Base-by-base conservation (phyloP, 2,888 invertebrate genomes). In the Leucoptera coffeella region DNA sequence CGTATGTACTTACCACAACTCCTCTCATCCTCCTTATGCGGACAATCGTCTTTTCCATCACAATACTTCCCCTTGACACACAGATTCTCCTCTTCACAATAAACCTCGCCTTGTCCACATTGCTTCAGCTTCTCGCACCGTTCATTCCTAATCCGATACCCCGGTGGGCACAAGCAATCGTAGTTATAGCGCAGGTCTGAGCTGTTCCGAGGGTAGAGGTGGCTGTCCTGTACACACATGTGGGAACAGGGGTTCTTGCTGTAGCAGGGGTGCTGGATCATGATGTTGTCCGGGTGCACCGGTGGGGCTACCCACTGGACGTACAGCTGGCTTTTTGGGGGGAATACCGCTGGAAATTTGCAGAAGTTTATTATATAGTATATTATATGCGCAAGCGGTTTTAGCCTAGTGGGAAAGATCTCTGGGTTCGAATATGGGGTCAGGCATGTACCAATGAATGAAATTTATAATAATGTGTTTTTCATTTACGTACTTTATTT, bases 201-300 rank as follows among this genome's bases (percentile, higher is more conserved):
- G 30, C 17, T 38, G 4, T 10, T 4, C 4, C 6, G 4, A 4
- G 35, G 5, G 37, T 36, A 31, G 4, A 23, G 25, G 22, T 45
- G 47, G 21, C 49, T 28, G 3, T 35, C 45, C 29, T 78, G 72
- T 2, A 85, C 73, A 42, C 90, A 90, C 7, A 88, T 52, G 45
- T 87, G 82, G 3, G 82, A 80, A 41, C 90, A 90, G 2, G 77
- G 76, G 20, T 78, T 79, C 32, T 78, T 78, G 15, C 58, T 56
- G 14, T 64, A 61, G 39, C 88, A 88, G 1, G 72, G 67, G 49
- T 82, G 82, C 22, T 35, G 42, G 4, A 38, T 27, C 2, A 52
- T 32, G 0, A 49, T 42, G 27, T 44, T 38, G 25, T 34, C 37
- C 0, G 35, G 19, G 4, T 42, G 41, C 0, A 43, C 45, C 2